A percentile compares a stretch with the other conserved stretches of the same genome.
Evolutionary conservation across 2,888 invertebrate species (phyloP).

Genomic region (Trachelus stipa): DNA sequence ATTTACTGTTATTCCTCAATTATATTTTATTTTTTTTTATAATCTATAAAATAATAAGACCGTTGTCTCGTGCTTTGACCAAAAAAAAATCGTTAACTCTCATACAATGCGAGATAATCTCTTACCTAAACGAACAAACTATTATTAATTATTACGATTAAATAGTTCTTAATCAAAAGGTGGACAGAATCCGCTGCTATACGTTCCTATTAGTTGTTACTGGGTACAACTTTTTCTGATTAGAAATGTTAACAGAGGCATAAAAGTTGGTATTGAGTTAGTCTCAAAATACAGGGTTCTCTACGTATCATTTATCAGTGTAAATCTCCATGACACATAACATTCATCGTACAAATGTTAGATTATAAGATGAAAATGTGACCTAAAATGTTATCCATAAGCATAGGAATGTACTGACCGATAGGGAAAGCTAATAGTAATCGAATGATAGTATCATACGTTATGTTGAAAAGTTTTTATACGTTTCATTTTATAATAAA

Average conservation of each 20-base stretch:
- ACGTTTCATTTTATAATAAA: conserved; percentile 46
- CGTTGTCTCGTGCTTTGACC: background rate
- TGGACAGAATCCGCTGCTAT: background rate
- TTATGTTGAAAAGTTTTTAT: conserved; percentile 40
- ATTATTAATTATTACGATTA: background rate
- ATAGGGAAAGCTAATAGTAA: background rate
- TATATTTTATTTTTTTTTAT: background rate
- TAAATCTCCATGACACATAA: background rate
- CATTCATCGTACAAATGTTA: conserved; percentile 12
- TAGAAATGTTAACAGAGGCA: background rate
- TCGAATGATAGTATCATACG: conserved; percentile 12
- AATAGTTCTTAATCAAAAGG: background rate
- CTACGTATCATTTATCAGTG: background rate
- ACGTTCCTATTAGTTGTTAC: background rate
- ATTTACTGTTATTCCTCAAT: background rate
- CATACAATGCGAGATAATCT: background rate
- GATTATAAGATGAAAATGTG: background rate
- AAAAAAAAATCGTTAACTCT: background rate
- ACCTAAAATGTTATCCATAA: background rate
- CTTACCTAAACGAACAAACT: background rate
- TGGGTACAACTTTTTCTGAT: background rate
- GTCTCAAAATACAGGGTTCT: background rate
- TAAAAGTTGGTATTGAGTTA: background rate
- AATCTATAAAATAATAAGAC: background rate
- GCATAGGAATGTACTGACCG: background rate